Evolutionary conservation across 1,140 invertebrate species (phyloP), one percentile per base, ranked within the genome.

Genomic region (Spodoptera litura): DNA sequence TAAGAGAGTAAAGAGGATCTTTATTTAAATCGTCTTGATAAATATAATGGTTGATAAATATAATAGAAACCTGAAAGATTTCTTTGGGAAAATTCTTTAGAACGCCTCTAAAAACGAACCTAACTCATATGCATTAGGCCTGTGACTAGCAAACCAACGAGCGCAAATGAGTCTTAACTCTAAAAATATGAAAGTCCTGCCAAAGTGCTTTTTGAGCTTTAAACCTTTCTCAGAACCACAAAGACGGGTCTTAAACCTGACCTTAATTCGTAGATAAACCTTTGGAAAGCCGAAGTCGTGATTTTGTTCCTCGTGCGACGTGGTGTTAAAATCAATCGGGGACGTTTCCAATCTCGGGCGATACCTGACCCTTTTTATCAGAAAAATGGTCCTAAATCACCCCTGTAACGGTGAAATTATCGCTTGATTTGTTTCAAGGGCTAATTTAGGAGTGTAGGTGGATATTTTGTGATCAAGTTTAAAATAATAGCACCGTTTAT

Each of bases 311-410:
- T 38, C n/a, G 38, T 3, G 10, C 38, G 2, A 25, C 62, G 11
- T 10, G 4, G 38, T 49, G 12, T 66, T 66, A 66, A 49, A 8
- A 15, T 20, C 13, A 15, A 25, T 66, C 38, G 59, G 13, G 10
- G 1, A 15, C 31, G 15, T 66, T 66, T 49, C 38, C 38, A 66
- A 49, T 66, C 62, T 11, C 5, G 3, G 15, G 4, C n/a, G 8
- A 11, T 49, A 66, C 38, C 38, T 61, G 27, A 61, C 27, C 58
- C 58, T 61, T 66, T 66, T 64, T 38, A 66, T 66, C 38, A 66
- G 15, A 12, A 20, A 20, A 15, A 3, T 64, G 31, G 61, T 20
- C 61, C 38, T 9, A 66, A 66, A 66, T 66, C 62, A 15, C 15
- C 35, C 62, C 11, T 15, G 35, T 44, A 20, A 66, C 62, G 38